Conservation (phyloP, 2,113 vertebrate genomes). For the Lucifuga dentata region DNA sequence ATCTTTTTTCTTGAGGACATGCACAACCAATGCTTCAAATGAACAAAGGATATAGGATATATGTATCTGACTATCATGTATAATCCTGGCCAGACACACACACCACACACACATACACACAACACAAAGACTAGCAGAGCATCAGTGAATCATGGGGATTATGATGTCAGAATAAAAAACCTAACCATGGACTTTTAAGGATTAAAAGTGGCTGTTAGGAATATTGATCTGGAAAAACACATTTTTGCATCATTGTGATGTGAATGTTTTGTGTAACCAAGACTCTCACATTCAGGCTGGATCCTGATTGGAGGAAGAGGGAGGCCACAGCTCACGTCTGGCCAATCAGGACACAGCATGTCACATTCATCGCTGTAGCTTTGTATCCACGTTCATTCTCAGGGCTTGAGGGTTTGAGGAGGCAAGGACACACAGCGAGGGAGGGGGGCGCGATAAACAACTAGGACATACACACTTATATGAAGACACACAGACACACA, state of each 20-base stretch:
- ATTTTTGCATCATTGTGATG: conserved; percentile 48
- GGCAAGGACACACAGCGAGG: conserved; percentile 28
- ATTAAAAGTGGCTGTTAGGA: conserved; percentile 6
- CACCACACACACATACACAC: neutral
- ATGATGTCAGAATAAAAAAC: conserved; percentile 27
- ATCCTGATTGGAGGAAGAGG: conserved; percentile 33
- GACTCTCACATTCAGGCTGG: conserved; percentile 19
- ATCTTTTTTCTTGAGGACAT: too few relatives aligned
- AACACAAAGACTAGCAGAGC: neutral
- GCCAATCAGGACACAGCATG: conserved; percentile 57
- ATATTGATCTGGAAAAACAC: conserved; percentile 25
- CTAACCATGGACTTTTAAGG: conserved; percentile 7
- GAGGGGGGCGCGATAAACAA: conserved; percentile 62
- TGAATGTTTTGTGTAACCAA: conserved; percentile 7
- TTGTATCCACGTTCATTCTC: conserved; percentile 29
- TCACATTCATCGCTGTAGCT: neutral
- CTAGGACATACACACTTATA: conserved; percentile 46
- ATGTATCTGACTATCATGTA: too few relatives aligned
- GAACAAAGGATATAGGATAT: too few relatives aligned
- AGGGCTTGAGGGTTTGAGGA: conserved; percentile 64
- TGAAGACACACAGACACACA: conserved; percentile 31
- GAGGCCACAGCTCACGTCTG: conserved; percentile 1
- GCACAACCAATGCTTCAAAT: too few relatives aligned
- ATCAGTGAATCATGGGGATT: conserved; percentile 15
- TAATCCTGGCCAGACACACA: conserved; percentile 9